Percentiles rank a stretch among this genome's conserved stretches.
phyloP scores from a whole-genome alignment of 2,113 vertebrate species.

The Serinus canaria region DNA sequence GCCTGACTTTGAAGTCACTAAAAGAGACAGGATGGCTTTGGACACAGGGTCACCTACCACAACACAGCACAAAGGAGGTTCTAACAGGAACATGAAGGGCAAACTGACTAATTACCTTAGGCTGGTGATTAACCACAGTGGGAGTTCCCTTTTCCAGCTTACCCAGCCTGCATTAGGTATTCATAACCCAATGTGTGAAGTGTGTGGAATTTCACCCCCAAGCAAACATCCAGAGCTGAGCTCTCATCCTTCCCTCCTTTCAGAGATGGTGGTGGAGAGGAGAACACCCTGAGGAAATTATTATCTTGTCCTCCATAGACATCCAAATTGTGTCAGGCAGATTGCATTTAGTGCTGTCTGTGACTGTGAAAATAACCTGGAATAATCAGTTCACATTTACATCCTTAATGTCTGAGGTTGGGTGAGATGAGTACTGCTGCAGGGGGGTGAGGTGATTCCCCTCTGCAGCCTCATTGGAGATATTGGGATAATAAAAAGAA shows the following conservation, averaged over 20 bases:
- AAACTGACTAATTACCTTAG: neutral
- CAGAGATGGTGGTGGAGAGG: neutral
- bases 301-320: neutral
- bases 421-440: neutral
- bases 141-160: neutral
- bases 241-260: neutral
- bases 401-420: neutral
- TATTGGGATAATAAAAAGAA: neutral
- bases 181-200: rapidly evolving
- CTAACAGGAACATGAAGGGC: neutral
- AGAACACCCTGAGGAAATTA: neutral
- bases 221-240: neutral
- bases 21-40: neutral
- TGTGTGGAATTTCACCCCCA: neutral
- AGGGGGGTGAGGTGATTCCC: neutral
- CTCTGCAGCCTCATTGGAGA: neutral
- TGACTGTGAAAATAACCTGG: neutral
- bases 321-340: neutral
- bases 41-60: neutral
- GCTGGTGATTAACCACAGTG: neutral
- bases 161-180: neutral
- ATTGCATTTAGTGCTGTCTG: neutral
- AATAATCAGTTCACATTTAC: neutral
- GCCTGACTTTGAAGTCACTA: neutral
- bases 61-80: neutral